Conservation (phyloP, 2,888 invertebrate species). For the Aphidius colemani region DNA sequence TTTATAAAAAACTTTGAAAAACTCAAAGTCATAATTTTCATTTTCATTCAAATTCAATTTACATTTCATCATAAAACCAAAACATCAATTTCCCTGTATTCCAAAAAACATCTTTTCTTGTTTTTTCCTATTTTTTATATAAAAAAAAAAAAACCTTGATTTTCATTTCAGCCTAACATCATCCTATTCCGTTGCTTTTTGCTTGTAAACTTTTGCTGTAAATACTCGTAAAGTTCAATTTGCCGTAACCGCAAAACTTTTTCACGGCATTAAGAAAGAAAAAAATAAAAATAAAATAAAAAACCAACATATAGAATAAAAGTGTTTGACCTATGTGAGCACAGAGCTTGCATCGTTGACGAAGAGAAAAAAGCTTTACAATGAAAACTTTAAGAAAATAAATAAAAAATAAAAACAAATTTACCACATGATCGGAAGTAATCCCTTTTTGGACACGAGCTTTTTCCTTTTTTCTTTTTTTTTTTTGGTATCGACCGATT, state of each 20-base stretch:
- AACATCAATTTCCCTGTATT: background rate
- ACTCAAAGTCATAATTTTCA: too few relatives aligned
- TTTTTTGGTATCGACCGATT: conserved; percentile 32
- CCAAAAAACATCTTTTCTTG: background rate
- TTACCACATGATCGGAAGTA: conserved; percentile 31
- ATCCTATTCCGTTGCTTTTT: conserved; percentile 29
- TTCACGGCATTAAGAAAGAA: conserved; percentile 29
- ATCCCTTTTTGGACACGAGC: conserved; percentile 22
- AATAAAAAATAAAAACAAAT: conserved; percentile 6
- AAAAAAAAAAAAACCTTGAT: conserved; percentile 29
- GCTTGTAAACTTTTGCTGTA: conserved; percentile 25
- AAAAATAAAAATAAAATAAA: conserved; percentile 7
- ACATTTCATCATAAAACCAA: background rate
- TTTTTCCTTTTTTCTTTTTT: too few relatives aligned
- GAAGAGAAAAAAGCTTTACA: background rate
- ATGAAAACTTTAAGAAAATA: background rate
- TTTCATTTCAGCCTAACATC: conserved; percentile 42
- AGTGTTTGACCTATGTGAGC: background rate
- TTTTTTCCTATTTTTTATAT: conserved; percentile 21
- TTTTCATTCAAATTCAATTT: too few relatives aligned
- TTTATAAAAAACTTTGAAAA: too few relatives aligned
- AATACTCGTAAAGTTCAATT: conserved; percentile 48
- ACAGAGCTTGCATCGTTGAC: conserved; percentile 4
- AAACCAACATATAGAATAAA: conserved; percentile 18
- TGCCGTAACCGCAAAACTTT: conserved; percentile 45